Evolutionary conservation across 2,888 invertebrate genomes (phyloP), one percentile per base, ranked within the genome.

Genomic region (Liodrosophila aerea): DNA sequence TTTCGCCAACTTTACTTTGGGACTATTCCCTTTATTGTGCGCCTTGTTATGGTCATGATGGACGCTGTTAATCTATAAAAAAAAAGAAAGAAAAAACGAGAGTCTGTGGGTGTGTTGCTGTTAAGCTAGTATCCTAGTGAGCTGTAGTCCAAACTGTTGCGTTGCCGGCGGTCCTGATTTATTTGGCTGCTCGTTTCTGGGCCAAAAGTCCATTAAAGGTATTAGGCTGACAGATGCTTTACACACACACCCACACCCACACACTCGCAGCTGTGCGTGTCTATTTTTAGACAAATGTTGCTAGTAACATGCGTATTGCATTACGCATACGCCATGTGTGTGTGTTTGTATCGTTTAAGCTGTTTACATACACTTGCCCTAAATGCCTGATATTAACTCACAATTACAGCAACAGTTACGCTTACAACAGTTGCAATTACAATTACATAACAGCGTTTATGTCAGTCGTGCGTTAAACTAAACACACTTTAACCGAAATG

Each of bases 21-120:
- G 22, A 37, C 62, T 70, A 62, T 56, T 74, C 71, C 83, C 73
- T 73, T 76, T 83, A 81, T 70, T 59, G 76, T 59, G 57, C 67
- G 46, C 33, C 63, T 34, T 74, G 68, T 68, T 77, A 68, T 74
- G 78, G 75, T 64, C 76, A 63, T 75, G 76, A 69, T 75, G 83
- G 66, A 65, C 73, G 69, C 51, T 75, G 64, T 76, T 85, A 82
- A 80, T 80, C 85, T 80, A 82, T 80, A 82, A 78, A 76, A 71
- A 77, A 78, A 52, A 53, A 27, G 58, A 50, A 47, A 53, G 29
- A 60, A 52, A 50, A 36, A 34, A 44, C 37, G 13, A 33, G 22
- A 12, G 36, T 5, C 22, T 12, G 4, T 36, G n/a, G 13, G 29
- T 50, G 29, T 22, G 53, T 13, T 30, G 15, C n/a, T 22, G 22